phyloP scores from a whole-genome alignment of 2,888 invertebrate genomes.

The Pecten maximus region DNA sequence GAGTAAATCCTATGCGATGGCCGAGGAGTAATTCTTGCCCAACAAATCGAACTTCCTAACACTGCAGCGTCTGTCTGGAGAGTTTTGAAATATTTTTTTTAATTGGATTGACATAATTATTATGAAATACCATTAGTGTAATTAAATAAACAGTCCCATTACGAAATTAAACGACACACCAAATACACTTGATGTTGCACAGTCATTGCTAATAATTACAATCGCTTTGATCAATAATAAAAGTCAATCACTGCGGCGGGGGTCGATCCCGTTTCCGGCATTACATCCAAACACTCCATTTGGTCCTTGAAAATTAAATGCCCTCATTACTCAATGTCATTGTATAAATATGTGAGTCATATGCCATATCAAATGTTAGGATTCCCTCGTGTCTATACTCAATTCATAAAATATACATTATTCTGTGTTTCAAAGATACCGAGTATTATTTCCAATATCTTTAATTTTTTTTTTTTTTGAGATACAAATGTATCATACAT shows the following conservation, averaged over 20 bases:
- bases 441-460: background rate
- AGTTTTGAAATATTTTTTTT: background rate
- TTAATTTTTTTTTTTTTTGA: too few species aligned
- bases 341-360: constrained; percentile 1
- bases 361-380: background rate
- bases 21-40: background rate
- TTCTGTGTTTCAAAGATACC: background rate
- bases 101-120: constrained; percentile 12
- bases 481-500: background rate
- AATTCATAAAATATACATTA: background rate
- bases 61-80: background rate
- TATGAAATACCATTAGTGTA: background rate
- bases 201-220: background rate
- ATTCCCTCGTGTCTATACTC: background rate
- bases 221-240: background rate
- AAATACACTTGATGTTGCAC: background rate
- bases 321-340: constrained; percentile 26
- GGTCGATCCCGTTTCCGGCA: background rate
- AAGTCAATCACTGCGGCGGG: background rate
- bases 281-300: background rate
- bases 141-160: background rate
- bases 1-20: too few species aligned
- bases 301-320: background rate
- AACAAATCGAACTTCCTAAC: background rate
- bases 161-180: background rate